Evolutionary conservation across 2,797 vertebrate species (phyloP), one percentile per base, ranked within the genome.

Genomic region (Botia kubotai): DNA sequence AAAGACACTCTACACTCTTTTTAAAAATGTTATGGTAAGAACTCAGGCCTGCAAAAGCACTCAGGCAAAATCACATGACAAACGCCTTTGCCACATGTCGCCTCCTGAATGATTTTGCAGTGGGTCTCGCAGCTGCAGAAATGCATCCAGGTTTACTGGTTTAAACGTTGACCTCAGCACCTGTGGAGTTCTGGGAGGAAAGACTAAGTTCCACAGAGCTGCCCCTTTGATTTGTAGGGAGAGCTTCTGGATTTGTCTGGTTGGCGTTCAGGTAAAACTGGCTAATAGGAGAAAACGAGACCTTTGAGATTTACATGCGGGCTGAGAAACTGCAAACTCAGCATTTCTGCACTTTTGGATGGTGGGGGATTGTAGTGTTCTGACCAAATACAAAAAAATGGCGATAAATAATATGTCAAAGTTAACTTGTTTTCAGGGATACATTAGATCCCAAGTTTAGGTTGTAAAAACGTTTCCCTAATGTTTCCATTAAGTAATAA

Each of bases 91-190:
- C 81, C 83, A 84, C 73, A 23, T 29, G 46, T 46, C 36, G 21
- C 65, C 46, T 33, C 21, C 60, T 77, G 80, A 85, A 77, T 68
- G 48, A 33, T 87, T 88, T 83, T 67, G 39, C 82, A 88, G 63
- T 36, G 4, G 26, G 53, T 43, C 43, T n/a, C 79, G 82, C 67
- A 13, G 77, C 89, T 91, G 84, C 55, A 85, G 36, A 89, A 81
- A 75, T 68, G 85, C 88, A 87, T 86, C 84, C 60, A 69, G 87
- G 82, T 92, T 93, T 89, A 89, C 83, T 21, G 58, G 62, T 69
- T 86, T 83, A 82, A 92, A 88, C 87, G 78, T 82, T 87, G 87
- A 83, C 33, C 57, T 73, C 69, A 77, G 74, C 72, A 85, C 82
- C 87, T 86, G 77, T 77, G 84, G 48, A 82, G 82, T 71, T 83